These are phyloP conservation scores for Acronicta psi DNA, from an alignment of 2,888 invertebrate species.

Conservation along the genomic window DNA sequence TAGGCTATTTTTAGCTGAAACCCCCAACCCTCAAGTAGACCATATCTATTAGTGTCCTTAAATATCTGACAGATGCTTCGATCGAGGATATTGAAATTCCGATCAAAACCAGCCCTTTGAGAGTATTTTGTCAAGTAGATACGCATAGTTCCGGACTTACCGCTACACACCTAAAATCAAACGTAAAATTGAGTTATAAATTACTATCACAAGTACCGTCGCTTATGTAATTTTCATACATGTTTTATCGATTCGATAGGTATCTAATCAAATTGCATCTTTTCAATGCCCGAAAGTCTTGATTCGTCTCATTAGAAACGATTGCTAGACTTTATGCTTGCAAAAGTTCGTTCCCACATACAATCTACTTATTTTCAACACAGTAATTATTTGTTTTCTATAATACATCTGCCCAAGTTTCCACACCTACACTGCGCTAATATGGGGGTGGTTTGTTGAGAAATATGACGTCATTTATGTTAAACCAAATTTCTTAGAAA, in stretches of 20 bases:
- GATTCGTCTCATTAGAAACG: too few relatives aligned
- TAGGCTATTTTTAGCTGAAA: neutral
- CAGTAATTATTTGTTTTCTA: neutral
- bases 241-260: too few relatives aligned
- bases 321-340: neutral
- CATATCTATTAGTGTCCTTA: neutral
- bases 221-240: too few relatives aligned
- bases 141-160: neutral
- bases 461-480: slow-evolving; percentile 1
- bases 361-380: neutral
- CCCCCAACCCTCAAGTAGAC: slow-evolving; percentile 8
- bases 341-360: neutral
- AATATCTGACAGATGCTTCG: neutral
- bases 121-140: slow-evolving; percentile 1
- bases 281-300: too few relatives aligned
- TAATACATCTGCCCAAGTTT: neutral
- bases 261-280: too few relatives aligned
- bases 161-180: neutral
- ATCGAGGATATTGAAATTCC: slow-evolving; percentile 12
- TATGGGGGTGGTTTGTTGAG: neutral
- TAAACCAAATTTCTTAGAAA: neutral
- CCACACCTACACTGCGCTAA: neutral
- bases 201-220: too few relatives aligned
- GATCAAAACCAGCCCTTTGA: slow-evolving; percentile 5
- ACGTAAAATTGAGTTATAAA: slow-evolving; percentile 1